phyloP scores from a whole-genome alignment of 2,797 vertebrate genomes.

The Falco berigora region DNA sequence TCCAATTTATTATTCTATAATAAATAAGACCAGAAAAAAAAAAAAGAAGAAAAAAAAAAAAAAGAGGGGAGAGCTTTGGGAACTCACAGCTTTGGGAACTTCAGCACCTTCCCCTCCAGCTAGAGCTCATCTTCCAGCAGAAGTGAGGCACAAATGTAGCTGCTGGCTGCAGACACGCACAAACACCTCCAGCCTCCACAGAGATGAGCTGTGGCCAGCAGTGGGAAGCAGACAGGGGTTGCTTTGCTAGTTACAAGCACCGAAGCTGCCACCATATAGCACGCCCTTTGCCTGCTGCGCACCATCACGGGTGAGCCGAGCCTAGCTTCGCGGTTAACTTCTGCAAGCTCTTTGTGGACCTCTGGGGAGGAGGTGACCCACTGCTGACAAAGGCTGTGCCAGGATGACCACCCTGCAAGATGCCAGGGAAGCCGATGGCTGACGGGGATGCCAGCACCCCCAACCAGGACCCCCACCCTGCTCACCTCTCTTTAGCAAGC shows the following conservation, averaged over 20 bases:
- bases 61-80: background rate
- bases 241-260: background rate
- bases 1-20: background rate
- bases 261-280: background rate
- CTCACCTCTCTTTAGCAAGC: conserved; percentile 91
- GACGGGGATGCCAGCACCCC: background rate
- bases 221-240: background rate
- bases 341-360: background rate
- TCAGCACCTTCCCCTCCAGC: background rate
- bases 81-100: background rate
- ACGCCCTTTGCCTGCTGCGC: background rate
- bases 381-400: rapidly evolving
- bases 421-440: rapidly evolving
- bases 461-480: rapidly evolving
- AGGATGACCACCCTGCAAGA: background rate
- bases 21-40: background rate
- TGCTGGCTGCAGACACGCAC: background rate
- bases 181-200: background rate
- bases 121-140: background rate
- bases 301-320: background rate
- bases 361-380: background rate
- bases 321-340: background rate
- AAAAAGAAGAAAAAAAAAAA: background rate
- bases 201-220: background rate
- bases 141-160: rapidly evolving